A percentile compares a stretch with the other conserved stretches of the same genome.
phyloP scores from a whole-genome alignment of 2,797 vertebrate genomes.

The Psittacula echo region DNA sequence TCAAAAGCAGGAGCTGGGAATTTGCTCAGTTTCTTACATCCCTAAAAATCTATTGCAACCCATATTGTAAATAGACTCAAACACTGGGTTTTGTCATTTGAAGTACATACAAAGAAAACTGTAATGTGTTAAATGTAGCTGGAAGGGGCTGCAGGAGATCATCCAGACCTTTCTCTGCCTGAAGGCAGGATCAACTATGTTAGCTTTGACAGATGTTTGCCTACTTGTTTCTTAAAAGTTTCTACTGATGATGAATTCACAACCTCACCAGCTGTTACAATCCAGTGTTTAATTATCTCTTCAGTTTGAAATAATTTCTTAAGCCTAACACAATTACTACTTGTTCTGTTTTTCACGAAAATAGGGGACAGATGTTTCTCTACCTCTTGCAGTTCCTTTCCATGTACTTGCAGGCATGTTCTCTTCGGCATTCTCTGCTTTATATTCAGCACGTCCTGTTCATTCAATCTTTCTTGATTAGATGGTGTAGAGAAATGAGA shows the following conservation, averaged over 20 bases:
- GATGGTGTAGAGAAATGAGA: background rate
- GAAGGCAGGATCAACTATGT: conserved; percentile 43
- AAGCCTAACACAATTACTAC: background rate
- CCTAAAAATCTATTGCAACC: background rate
- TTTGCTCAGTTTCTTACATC: background rate
- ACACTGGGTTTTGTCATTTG: background rate
- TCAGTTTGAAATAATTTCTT: conserved; percentile 9
- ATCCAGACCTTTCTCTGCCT: background rate
- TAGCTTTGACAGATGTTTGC: conserved; percentile 32
- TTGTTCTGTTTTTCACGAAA: background rate
- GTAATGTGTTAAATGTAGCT: background rate
- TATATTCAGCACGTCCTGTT: fast-evolving
- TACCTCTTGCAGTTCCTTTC: background rate
- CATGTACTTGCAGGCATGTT: background rate
- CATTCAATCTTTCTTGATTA: background rate
- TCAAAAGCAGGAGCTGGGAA: background rate
- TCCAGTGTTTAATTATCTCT: conserved; percentile 16
- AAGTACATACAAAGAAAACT: background rate
- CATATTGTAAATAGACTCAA: background rate
- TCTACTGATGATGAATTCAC: conserved; percentile 14
- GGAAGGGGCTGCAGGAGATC: background rate
- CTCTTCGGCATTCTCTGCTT: background rate
- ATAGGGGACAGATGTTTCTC: background rate
- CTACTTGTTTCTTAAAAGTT: conserved; percentile 24
- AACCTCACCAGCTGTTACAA: conserved; percentile 29